Percentiles rank a stretch among this genome's conserved stretches.
Conservation (phyloP, 2,888 invertebrate species). For the Gnatocerus cornutus region DNA sequence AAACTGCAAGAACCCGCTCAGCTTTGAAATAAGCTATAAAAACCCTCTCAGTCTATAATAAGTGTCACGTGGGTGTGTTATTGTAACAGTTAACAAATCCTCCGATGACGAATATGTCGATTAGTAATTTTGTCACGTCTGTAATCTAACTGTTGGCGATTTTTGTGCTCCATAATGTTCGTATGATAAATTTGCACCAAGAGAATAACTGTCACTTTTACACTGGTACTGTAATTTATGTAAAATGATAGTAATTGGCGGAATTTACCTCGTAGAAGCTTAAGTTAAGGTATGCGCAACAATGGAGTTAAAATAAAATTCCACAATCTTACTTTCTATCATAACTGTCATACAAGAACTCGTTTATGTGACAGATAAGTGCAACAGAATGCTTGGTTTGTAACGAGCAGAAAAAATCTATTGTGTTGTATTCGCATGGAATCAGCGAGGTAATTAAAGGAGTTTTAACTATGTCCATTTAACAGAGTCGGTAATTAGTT, state of each 20-base stretch:
- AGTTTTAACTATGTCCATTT: conserved; percentile 19
- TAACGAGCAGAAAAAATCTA: neutral
- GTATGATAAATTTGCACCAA: conserved; percentile 34
- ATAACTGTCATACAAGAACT: conserved; percentile 35
- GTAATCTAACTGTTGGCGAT: conserved; percentile 14
- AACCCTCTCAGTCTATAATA: neutral
- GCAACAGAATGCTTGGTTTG: conserved; percentile 4
- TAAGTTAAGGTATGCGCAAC: conserved; percentile 11
- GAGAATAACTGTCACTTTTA: conserved; percentile 42
- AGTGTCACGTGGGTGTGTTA: no score
- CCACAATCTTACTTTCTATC: conserved; percentile 40
- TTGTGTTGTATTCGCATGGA: conserved; percentile 3
- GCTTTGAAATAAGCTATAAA: neutral
- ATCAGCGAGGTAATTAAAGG: conserved; percentile 17
- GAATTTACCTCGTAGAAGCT: conserved; percentile 22
- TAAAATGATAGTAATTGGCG: conserved; percentile 38
- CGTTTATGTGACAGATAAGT: conserved; percentile 33
- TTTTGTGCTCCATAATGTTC: conserved; percentile 12
- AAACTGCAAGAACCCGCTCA: conserved; percentile 3
- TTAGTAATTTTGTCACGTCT: conserved; percentile 35
- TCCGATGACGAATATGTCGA: conserved; percentile 23
- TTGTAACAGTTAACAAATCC: no score
- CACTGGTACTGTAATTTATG: conserved; percentile 27
- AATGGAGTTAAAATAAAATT: conserved; percentile 22
- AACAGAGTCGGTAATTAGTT: conserved; percentile 18